phyloP scores from a whole-genome alignment of 2,113 vertebrate species.

The Agapornis roseicollis region DNA sequence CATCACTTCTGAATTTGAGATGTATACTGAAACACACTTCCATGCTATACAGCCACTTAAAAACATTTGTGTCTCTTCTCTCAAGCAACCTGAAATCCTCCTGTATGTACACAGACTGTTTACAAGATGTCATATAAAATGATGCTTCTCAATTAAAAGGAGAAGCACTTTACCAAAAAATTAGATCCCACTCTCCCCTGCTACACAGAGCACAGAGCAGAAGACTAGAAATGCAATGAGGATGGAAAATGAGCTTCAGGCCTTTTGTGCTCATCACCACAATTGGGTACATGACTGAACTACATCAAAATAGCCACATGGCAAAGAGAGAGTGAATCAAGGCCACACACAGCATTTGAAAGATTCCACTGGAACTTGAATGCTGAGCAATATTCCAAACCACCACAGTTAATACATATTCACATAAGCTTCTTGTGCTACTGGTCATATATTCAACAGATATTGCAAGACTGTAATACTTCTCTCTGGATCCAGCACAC shows the following conservation, averaged over 20 bases:
- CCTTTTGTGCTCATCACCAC: background rate
- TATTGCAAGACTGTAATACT: background rate
- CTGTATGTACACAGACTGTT: rapidly evolving
- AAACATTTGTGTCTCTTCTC: rapidly evolving
- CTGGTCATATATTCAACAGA: background rate
- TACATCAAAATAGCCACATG: background rate
- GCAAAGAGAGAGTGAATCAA: background rate
- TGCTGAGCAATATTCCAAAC: background rate
- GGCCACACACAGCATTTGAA: background rate
- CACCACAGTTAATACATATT: background rate
- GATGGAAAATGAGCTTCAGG: background rate
- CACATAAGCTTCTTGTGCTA: background rate
- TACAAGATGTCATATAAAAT: background rate
- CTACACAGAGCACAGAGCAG: background rate
- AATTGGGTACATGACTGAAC: rapidly evolving
- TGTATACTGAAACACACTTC: background rate
- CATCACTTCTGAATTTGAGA: background rate
- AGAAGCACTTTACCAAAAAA: background rate
- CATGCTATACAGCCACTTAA: background rate
- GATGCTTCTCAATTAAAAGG: background rate
- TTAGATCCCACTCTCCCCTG: background rate
- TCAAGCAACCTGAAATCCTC: rapidly evolving
- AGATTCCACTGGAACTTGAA: background rate
- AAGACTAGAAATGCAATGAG: background rate
- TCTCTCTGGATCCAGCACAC: background rate